Evolutionary conservation across 2,888 invertebrate species (phyloP).

Genomic region (Globia sparganii): DNA sequence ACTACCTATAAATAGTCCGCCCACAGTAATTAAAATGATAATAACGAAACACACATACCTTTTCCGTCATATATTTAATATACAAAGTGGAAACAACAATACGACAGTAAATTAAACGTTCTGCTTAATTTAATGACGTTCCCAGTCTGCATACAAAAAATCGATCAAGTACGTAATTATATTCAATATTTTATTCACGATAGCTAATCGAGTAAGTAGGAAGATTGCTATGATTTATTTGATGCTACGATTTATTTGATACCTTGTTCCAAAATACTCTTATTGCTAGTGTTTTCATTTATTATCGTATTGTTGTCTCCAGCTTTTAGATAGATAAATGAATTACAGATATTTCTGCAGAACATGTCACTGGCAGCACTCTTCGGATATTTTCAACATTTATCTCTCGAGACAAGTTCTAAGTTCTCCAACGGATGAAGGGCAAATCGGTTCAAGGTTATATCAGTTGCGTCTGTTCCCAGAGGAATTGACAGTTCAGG

Average conservation of each 20-base stretch:
- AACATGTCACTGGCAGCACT: background rate
- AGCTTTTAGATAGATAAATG: background rate
- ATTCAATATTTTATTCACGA: background rate
- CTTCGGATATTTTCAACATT: background rate
- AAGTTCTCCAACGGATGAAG: background rate
- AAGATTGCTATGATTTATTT: background rate
- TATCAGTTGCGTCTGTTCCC: slow-evolving; percentile 10
- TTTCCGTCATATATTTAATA: too few relatives aligned
- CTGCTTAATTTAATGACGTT: background rate
- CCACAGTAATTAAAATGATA: too few relatives aligned
- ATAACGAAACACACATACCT: too few relatives aligned
- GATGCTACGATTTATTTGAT: too few relatives aligned
- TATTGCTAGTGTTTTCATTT: too few relatives aligned
- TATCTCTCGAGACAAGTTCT: background rate
- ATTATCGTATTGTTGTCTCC: too few relatives aligned
- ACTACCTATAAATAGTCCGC: too few relatives aligned
- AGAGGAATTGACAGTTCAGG: slow-evolving; percentile 29
- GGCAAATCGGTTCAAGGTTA: slow-evolving; percentile 15
- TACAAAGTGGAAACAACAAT: background rate
- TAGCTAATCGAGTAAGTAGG: background rate
- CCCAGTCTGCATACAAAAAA: background rate
- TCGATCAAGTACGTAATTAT: too few relatives aligned
- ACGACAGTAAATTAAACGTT: background rate
- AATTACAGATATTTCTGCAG: background rate
- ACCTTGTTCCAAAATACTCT: background rate